Evolutionary conservation across 2,888 invertebrate genomes (phyloP).

Genomic region (Macaria liturata): DNA sequence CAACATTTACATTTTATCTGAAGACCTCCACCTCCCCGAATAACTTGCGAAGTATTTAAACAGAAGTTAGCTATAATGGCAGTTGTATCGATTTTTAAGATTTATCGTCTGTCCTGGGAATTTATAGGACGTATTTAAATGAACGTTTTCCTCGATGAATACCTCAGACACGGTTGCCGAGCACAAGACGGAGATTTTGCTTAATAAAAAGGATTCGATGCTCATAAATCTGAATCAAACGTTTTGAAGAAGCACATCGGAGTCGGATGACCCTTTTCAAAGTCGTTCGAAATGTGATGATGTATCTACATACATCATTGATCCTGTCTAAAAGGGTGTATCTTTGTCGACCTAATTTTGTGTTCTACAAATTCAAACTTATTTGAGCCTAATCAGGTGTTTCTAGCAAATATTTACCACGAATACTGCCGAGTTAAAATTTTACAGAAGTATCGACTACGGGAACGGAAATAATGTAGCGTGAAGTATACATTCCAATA

Average conservation of each 20-base stretch:
- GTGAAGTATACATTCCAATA: too few species aligned
- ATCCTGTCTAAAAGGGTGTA: too few species aligned
- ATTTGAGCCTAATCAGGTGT: too few species aligned
- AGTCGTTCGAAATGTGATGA: slow-evolving; percentile 42
- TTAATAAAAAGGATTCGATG: slow-evolving; percentile 41
- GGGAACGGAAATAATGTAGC: too few species aligned
- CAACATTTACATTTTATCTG: slow-evolving; percentile 57
- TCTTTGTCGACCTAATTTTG: too few species aligned
- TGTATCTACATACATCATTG: neutral
- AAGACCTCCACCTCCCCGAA: slow-evolving; percentile 34
- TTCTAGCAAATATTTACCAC: too few species aligned
- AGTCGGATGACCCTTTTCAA: slow-evolving; percentile 55
- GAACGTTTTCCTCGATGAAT: slow-evolving; percentile 46
- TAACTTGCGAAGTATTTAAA: slow-evolving; percentile 39
- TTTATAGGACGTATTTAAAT: slow-evolving; percentile 47
- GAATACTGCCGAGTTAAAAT: too few species aligned
- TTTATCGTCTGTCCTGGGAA: slow-evolving; percentile 36
- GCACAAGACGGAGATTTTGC: slow-evolving; percentile 36
- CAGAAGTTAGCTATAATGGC: slow-evolving; percentile 41
- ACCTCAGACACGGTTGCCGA: slow-evolving; percentile 30
- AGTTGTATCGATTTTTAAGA: slow-evolving; percentile 40
- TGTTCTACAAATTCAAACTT: too few species aligned
- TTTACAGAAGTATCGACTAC: too few species aligned
- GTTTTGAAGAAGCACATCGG: slow-evolving; percentile 45
- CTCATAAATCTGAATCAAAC: slow-evolving; percentile 57